Evolutionary conservation across 2,113 vertebrate genomes (phyloP).

Genomic region (Morone chrysops): DNA sequence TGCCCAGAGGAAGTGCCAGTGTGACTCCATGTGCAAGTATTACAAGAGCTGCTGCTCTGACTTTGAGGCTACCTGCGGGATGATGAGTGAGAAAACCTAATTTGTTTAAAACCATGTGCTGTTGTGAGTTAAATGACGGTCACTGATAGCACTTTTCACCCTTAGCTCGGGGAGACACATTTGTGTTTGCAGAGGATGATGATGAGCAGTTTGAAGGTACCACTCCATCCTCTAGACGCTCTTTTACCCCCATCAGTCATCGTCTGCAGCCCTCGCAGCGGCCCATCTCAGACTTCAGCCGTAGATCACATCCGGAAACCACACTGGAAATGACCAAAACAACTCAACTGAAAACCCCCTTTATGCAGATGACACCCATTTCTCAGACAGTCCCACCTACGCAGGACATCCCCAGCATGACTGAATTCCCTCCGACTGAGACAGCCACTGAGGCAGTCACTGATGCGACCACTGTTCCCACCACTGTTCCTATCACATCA

Average conservation of each 20-base stretch:
- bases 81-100: slow-evolving; percentile 83
- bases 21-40: slow-evolving; percentile 92
- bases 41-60: slow-evolving; percentile 95
- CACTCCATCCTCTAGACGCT: neutral
- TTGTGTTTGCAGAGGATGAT: slow-evolving; percentile 90
- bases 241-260: neutral
- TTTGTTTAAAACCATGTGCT: neutral
- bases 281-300: slow-evolving; percentile 27
- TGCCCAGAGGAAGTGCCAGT: slow-evolving; percentile 87
- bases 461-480: slow-evolving; percentile 29
- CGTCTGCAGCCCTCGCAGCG: neutral
- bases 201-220: slow-evolving; percentile 48
- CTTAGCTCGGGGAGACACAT: slow-evolving; percentile 92
- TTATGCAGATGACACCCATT: neutral
- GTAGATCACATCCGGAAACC: neutral
- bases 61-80: slow-evolving; percentile 83
- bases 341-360: neutral
- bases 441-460: neutral
- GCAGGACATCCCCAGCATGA: neutral
- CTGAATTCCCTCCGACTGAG: neutral
- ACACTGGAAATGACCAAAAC: slow-evolving; percentile 52
- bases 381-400: neutral
- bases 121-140: neutral
- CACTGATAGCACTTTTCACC: neutral
- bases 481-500: slow-evolving; percentile 38